Base-by-base conservation (phyloP, 2,888 invertebrate species). In the Candidula unifasciata region DNA sequence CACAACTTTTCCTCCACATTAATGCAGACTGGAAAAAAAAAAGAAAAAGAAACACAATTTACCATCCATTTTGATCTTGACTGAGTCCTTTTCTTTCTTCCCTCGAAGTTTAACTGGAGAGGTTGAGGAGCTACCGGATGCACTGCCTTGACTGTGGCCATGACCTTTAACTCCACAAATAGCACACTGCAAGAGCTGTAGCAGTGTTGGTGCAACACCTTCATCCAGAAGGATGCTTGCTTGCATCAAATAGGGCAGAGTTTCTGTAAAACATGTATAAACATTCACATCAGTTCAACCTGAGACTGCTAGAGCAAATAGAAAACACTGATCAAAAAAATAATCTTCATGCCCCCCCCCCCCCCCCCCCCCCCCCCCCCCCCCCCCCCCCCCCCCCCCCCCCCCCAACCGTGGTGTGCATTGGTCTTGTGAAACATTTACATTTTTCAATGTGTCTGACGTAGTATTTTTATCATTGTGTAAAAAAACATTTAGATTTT, bases 121-220 rank as follows among this genome's bases (percentile, higher is more conserved):
- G 27, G 88, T 83, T 37, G 87, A 80, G 37, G 88, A 88, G 80
- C 87, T 87, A 80, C 87, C 68, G 54, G 84, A 77, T 66, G 87
- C 87, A 54, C 86, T 16, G 82, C 85, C 82, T 76, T 84, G 83
- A 68, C 86, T 86, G 27, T 87, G 82, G 18, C 82, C 87, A 66
- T 85, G 86, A 82, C 85, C 85, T 86, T 90, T 91, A 71, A 89
- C 87, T 33, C 93, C 93, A 91, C 97, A 97, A 54, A 98, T 95
- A 24, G 98, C 98, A 88, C 96, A 96, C 94, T 98, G 97, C 82
- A 98, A 94, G 81, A 98, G 95, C 93, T 97, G 97, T 85, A 99
- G 95, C 82, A 98, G 96, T 16, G 97, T 97, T 73, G 98, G 97
- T 85, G 97, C 97, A 5, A 99, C 97, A 80, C 95, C 95, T 94